Conservation (phyloP, 2,888 invertebrate genomes). For the Idaea straminata region DNA sequence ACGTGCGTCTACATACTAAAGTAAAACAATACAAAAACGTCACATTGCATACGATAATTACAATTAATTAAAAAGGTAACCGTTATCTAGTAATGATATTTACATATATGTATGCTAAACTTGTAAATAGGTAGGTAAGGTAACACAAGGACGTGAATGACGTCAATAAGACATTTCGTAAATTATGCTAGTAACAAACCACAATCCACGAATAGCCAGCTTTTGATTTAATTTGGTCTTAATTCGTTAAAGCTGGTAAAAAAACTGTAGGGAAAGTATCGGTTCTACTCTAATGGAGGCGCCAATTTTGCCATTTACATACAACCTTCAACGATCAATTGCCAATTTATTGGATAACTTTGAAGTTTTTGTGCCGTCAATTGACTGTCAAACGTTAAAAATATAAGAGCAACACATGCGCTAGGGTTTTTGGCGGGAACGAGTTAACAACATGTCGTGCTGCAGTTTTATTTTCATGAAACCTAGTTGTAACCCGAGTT, state of each 20-base stretch:
- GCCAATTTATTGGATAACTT: no score
- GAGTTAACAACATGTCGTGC: no score
- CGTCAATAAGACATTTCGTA: constrained; percentile 29
- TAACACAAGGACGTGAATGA: constrained; percentile 28
- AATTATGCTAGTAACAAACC: constrained; percentile 24
- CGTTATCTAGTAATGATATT: constrained; percentile 25
- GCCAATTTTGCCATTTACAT: not conserved
- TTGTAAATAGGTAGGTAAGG: constrained; percentile 12
- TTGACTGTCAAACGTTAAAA: no score
- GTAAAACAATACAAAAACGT: not conserved
- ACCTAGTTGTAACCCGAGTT: no score
- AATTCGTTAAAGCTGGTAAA: constrained; percentile 6
- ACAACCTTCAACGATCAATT: no score
- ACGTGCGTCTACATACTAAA: not conserved
- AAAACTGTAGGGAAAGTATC: constrained; percentile 10
- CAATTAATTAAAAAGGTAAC: constrained; percentile 13
- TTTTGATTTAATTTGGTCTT: constrained; percentile 24
- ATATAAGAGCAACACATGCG: no score
- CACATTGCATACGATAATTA: not conserved
- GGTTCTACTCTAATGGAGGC: not conserved
- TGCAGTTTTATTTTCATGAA: no score
- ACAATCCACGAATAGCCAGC: constrained; percentile 22
- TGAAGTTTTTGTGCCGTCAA: no score
- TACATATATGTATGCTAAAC: constrained; percentile 19
- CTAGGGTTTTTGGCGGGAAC: no score